Evolutionary conservation across 2,797 vertebrate species (phyloP), one percentile per base, ranked within the genome.

Genomic region (Enteromius trimaculatus): DNA sequence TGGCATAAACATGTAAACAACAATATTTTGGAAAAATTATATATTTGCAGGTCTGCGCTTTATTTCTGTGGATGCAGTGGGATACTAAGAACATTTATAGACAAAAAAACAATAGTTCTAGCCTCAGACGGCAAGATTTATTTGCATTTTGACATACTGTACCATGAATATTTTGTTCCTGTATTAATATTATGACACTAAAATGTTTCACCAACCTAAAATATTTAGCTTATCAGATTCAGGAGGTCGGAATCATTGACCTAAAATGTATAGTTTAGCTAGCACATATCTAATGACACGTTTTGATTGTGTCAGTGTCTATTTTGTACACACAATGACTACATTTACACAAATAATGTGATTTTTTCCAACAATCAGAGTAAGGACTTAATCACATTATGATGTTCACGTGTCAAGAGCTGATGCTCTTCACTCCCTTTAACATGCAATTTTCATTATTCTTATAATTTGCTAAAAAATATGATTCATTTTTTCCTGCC

Each of bases 121-220:
- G 79, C 62, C 17, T 64, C 26, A 64, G 60, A 17, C 6, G 13
- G 37, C 82, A 42, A 69, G 13, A 23, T 7, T 6, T 19, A 87
- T 88, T 89, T 85, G 82, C 66, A 84, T 90, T 90, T 84, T 83
- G 78, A 90, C 89, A 77, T 23, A 70, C 37, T 31, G 31, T 31
- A 34, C 37, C 37, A 47, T 83, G 31, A 83, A 62, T 80, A 77
- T 42, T 53, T 83, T 87, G 77, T 85, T 66, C 77, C 83, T 88
- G 87, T 88, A 91, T 89, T 90, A 88, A 87, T 89, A 87, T 80
- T 93, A 92, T 91, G 91, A 93, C 93, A 90, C 90, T 91, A 87
- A 87, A 49, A 31, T 19, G 19, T 19, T 4, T 29, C 3, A 16
- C 23, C 14, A 29, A 49, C 16, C 47, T 0, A 72, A 72, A 19